Conservation (phyloP, 2,113 vertebrate genomes). For the Chinchilla lanigera region DNA sequence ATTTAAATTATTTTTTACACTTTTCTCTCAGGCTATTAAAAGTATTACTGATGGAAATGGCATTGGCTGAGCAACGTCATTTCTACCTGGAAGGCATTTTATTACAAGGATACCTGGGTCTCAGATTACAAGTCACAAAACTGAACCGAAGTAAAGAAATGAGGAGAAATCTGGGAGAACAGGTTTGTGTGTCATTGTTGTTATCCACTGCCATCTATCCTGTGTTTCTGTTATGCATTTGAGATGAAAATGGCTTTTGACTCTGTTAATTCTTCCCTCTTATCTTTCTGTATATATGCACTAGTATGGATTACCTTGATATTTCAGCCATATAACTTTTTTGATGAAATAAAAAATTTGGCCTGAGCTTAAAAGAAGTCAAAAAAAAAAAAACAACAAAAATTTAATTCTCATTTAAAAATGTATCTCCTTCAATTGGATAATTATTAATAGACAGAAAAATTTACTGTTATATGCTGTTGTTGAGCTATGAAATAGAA, state of each 20-base stretch:
- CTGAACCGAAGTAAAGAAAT: neutral
- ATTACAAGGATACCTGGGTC: neutral
- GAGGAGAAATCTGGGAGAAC: neutral
- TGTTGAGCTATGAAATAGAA: neutral
- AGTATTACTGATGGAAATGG: neutral
- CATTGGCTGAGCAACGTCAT: neutral
- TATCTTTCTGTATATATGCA: neutral
- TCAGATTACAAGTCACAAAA: neutral
- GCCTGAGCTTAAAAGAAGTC: neutral
- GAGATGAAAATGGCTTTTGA: neutral
- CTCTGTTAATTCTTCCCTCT: neutral
- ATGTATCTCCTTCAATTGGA: neutral
- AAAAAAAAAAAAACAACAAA: neutral
- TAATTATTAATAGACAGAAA: neutral
- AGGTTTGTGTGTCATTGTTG: neutral
- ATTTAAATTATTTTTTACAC: neutral
- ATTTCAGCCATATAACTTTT: neutral
- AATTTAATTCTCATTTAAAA: neutral
- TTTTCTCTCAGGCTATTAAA: neutral
- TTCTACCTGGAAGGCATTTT: neutral
- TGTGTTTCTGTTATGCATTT: neutral
- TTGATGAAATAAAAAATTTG: neutral
- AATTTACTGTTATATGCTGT: neutral
- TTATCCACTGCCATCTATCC: neutral
- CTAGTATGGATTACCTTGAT: neutral